phyloP scores from a whole-genome alignment of 2,113 vertebrate genomes.

The Tiliqua scincoides region DNA sequence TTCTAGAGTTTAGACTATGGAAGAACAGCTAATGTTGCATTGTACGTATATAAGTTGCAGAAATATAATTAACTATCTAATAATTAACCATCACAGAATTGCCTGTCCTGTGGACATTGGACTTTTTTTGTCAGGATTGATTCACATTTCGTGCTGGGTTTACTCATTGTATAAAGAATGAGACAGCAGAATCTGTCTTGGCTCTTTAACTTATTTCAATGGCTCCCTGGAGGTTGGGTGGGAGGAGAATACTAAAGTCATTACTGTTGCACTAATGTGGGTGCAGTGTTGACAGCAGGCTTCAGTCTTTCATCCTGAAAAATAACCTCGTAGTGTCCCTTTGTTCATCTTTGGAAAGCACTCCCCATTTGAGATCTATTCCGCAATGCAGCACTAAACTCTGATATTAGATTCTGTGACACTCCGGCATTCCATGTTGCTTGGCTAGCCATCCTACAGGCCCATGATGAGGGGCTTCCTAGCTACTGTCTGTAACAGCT shows the following conservation, averaged over 20 bases:
- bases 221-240: too few relatives aligned
- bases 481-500: not conserved
- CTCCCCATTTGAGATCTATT: not conserved
- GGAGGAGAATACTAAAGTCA: too few relatives aligned
- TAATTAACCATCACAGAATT: slow-evolving; percentile 62
- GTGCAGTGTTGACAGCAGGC: not conserved
- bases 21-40: not conserved
- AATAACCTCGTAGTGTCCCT: not conserved
- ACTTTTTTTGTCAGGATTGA: slow-evolving; percentile 24
- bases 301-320: not conserved
- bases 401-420: not conserved
- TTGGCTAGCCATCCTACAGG: not conserved
- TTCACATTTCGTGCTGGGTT: slow-evolving; percentile 41
- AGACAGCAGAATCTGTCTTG: slow-evolving; percentile 18
- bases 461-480: not conserved
- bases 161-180: not conserved
- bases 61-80: slow-evolving; percentile 60
- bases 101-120: slow-evolving; percentile 51
- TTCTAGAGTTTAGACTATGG: not conserved
- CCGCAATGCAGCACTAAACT: not conserved
- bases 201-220: not conserved
- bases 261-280: too few relatives aligned
- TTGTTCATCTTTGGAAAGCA: not conserved
- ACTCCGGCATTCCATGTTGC: not conserved
- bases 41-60: not conserved